A percentile compares a stretch with the other conserved stretches of the same genome.
phyloP scores from a whole-genome alignment of 2,888 invertebrate genomes.

The Magallana nippona region DNA sequence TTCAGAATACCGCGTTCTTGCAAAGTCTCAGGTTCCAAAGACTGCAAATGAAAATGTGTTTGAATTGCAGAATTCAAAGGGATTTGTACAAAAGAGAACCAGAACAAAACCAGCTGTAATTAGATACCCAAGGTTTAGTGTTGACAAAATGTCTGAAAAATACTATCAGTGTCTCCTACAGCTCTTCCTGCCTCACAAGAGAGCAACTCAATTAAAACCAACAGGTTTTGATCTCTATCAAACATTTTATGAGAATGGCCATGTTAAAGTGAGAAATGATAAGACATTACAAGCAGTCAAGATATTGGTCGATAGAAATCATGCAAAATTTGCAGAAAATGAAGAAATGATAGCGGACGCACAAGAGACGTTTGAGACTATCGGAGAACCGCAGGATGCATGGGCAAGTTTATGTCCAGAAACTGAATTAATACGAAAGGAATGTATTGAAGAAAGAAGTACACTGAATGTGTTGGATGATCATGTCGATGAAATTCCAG shows the following conservation, averaged over 20 bases:
- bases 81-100: constrained; percentile 34
- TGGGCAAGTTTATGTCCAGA: constrained; percentile 48
- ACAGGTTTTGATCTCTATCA: constrained; percentile 29
- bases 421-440: constrained; percentile 42
- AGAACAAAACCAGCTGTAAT: constrained; percentile 28
- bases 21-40: constrained; percentile 22
- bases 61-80: constrained; percentile 29
- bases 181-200: constrained; percentile 31
- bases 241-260: constrained; percentile 39
- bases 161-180: constrained; percentile 37
- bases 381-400: constrained; percentile 43
- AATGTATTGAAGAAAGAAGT: constrained; percentile 22
- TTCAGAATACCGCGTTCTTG: constrained; percentile 48
- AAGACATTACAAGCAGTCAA: constrained; percentile 14
- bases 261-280: background rate
- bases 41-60: constrained; percentile 31
- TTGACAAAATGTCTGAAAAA: constrained; percentile 31
- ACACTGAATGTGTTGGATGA: background rate
- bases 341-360: constrained; percentile 36
- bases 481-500: too few relatives aligned
- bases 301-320: constrained; percentile 45
- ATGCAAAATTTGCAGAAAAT: constrained; percentile 34
- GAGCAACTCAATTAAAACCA: constrained; percentile 42
- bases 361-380: constrained; percentile 29
- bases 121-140: constrained; percentile 1